These are phyloP conservation scores for Cyprinodon brontotheroides DNA, from an alignment of 2,113 vertebrate genomes.

Conservation along the genomic window DNA sequence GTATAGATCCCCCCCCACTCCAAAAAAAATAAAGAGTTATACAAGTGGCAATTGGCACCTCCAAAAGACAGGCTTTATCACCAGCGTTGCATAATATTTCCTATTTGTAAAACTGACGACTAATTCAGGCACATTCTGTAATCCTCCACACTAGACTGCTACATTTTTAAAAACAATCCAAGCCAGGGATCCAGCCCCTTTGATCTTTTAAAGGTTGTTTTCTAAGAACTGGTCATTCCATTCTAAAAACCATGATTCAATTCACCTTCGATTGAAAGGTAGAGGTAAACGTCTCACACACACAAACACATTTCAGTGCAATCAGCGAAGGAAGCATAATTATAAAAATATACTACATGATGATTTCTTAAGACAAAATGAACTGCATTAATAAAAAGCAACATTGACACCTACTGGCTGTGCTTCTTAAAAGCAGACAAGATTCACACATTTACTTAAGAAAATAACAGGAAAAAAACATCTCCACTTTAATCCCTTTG, in stretches of 20 bases:
- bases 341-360: slow-evolving; percentile 20
- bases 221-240: slow-evolving; percentile 29
- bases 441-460: neutral
- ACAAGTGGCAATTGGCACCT: slow-evolving; percentile 74
- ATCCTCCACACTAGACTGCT: slow-evolving; percentile 15
- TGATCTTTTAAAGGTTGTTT: slow-evolving; percentile 14
- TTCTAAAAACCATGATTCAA: slow-evolving; percentile 28
- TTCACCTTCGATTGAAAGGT: slow-evolving; percentile 42
- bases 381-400: slow-evolving; percentile 3
- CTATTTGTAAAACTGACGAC: slow-evolving; percentile 34
- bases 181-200: slow-evolving; percentile 73
- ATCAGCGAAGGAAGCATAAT: slow-evolving; percentile 36
- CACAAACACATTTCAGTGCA: slow-evolving; percentile 48
- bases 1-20: slow-evolving; percentile 17
- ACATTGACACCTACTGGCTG: slow-evolving; percentile 58
- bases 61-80: slow-evolving; percentile 38
- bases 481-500: slow-evolving; percentile 42
- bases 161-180: slow-evolving; percentile 34
- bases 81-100: slow-evolving; percentile 45
- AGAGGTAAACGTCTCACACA: slow-evolving; percentile 49
- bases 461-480: neutral
- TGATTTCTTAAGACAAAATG: slow-evolving; percentile 24
- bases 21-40: slow-evolving; percentile 24
- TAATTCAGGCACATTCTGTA: slow-evolving; percentile 59
- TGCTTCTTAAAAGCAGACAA: slow-evolving; percentile 8